phyloP scores from a whole-genome alignment of 2,888 invertebrate species.

The Agrypnus murinus region DNA sequence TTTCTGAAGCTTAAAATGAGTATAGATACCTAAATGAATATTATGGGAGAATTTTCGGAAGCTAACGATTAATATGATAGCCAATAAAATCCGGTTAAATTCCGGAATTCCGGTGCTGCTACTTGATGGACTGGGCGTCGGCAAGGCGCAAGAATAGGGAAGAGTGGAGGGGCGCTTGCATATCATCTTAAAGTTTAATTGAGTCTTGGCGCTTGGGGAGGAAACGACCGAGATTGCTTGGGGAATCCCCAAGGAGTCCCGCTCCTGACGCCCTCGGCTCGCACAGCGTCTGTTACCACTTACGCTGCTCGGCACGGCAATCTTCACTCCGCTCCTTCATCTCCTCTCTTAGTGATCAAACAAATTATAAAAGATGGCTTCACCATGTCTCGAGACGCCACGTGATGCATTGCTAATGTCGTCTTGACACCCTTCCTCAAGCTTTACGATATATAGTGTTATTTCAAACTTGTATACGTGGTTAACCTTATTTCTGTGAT shows the following conservation, averaged over 20 bases:
- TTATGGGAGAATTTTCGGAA: slow-evolving; percentile 12
- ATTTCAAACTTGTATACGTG: slow-evolving; percentile 41
- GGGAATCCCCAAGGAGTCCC: slow-evolving; percentile 70
- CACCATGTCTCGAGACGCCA: slow-evolving; percentile 52
- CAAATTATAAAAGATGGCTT: slow-evolving; percentile 71
- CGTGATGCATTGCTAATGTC: slow-evolving; percentile 58
- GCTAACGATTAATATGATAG: slow-evolving; percentile 33
- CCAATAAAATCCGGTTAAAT: slow-evolving; percentile 52
- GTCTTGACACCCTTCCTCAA: slow-evolving; percentile 49
- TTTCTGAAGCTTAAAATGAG: too few relatives aligned
- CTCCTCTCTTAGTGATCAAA: slow-evolving; percentile 67
- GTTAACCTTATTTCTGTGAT: background rate
- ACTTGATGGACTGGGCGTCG: slow-evolving; percentile 58
- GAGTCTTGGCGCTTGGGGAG: slow-evolving; percentile 76
- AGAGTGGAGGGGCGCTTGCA: slow-evolving; percentile 69
- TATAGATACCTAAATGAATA: background rate
- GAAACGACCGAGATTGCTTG: slow-evolving; percentile 71
- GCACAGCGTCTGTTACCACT: slow-evolving; percentile 66
- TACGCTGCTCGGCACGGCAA: slow-evolving; percentile 59
- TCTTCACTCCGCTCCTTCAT: slow-evolving; percentile 60
- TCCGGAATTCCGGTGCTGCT: slow-evolving; percentile 59
- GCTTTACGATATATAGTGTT: slow-evolving; percentile 47
- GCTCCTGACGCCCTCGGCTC: slow-evolving; percentile 67
- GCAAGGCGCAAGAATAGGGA: slow-evolving; percentile 57
- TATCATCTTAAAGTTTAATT: slow-evolving; percentile 84